Evolutionary conservation across 2,888 invertebrate genomes (phyloP).

Genomic region (Hirtodrosophila trivittata): DNA sequence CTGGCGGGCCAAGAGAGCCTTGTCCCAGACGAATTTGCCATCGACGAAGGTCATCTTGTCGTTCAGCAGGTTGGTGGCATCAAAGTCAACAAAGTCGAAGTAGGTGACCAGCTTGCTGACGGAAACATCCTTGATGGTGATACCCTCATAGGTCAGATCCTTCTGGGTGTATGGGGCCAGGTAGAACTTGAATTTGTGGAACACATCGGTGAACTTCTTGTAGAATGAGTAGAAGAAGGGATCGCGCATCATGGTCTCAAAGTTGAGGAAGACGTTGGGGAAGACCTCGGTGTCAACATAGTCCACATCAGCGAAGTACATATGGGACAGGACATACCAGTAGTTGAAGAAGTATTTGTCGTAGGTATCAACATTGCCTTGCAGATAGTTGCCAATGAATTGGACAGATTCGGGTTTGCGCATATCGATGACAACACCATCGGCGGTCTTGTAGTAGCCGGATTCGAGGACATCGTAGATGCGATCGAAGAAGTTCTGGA

Average conservation of each 20-base stretch:
- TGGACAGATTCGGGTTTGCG: conserved; percentile 87
- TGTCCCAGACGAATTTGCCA: conserved; percentile 77
- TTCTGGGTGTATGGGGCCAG: conserved; percentile 86
- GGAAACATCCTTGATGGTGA: conserved; percentile 86
- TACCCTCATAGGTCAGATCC: conserved; percentile 87
- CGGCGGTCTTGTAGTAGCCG: conserved; percentile 84
- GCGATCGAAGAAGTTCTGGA: conserved; percentile 83
- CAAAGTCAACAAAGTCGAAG: conserved; percentile 88
- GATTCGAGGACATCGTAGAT: conserved; percentile 85
- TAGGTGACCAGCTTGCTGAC: conserved; percentile 89
- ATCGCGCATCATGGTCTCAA: conserved; percentile 88
- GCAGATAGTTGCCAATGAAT: conserved; percentile 87
- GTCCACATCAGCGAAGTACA: conserved; percentile 74
- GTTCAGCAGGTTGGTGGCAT: conserved; percentile 86
- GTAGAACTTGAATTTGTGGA: conserved; percentile 86
- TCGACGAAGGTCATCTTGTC: conserved; percentile 85
- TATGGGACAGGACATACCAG: conserved; percentile 71
- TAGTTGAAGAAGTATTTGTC: conserved; percentile 79
- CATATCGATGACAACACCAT: conserved; percentile 86
- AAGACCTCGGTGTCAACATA: conserved; percentile 62
- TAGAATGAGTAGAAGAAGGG: conserved; percentile 89
- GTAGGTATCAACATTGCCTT: conserved; percentile 85
- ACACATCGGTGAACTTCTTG: conserved; percentile 86
- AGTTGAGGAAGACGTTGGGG: conserved; percentile 86
- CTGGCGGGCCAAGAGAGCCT: conserved; percentile 85